Evolutionary conservation across 1,140 invertebrate genomes (phyloP).

Genomic region (Drosophila littoralis): DNA sequence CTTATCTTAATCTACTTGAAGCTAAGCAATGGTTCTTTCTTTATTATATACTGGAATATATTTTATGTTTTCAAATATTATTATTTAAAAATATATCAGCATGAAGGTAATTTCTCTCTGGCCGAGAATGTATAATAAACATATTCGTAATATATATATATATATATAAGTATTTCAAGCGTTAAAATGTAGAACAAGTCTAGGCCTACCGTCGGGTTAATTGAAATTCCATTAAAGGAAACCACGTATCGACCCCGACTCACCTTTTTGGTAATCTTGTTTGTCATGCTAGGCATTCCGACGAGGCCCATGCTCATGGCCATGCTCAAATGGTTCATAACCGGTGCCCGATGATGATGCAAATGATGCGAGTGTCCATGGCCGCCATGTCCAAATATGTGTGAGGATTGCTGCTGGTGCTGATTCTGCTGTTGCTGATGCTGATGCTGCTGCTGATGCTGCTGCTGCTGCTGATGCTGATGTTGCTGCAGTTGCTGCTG

Average conservation of each 20-base stretch:
- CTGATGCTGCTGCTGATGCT: constrained; percentile 47
- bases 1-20: too few relatives aligned
- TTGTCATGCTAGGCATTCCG: constrained; percentile 78
- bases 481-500: constrained; percentile 42
- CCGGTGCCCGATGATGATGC: constrained; percentile 56
- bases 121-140: not conserved
- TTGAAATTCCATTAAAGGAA: not conserved
- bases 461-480: constrained; percentile 33
- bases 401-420: constrained; percentile 51
- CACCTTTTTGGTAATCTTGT: constrained; percentile 84
- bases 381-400: constrained; percentile 50
- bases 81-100: too few relatives aligned
- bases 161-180: not conserved
- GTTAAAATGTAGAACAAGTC: not conserved
- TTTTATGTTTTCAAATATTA: too few relatives aligned
- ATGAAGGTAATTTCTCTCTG: too few relatives aligned
- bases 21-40: too few relatives aligned
- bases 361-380: constrained; percentile 66
- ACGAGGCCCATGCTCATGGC: constrained; percentile 82
- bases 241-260: not conserved
- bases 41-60: too few relatives aligned
- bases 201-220: not conserved
- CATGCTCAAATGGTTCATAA: constrained; percentile 79
- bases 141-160: not conserved
- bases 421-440: constrained; percentile 49